Evolutionary conservation across 1,140 invertebrate species (phyloP), one percentile per base, ranked within the genome.

Genomic region (Bombus cullumanus): DNA sequence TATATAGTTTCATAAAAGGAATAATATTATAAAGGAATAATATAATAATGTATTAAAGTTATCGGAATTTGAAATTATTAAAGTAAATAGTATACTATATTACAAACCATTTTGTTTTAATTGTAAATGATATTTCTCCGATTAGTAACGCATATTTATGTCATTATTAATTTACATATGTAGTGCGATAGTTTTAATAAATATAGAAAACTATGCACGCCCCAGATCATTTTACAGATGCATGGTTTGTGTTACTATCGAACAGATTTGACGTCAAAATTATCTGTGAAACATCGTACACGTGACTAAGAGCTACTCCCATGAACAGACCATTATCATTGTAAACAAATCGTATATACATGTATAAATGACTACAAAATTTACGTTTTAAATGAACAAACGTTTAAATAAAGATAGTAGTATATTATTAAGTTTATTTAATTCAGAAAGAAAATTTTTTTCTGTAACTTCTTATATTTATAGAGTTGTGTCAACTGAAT

Each of bases 151-250:
- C 41, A 15, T 31, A 22, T 41, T n/a, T 57, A 18, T 68, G 31
- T 59, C 28, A 72, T 13, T 77, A 25, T 53, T 13, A 34, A 76
- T 18, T 3, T 22, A 66, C 15, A 2, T 25, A 37, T n/a, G 43
- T 41, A n/a, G 31, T 5, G 31, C 37, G 25, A 43, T 64, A 72
- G n/a, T 43, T 39, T 25, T 34, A 22, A 39, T 47, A 72, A 37
- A 31, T 57, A 13, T 31, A 25, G 34, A 18, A 37, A 18, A 31
- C 1, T 28, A 34, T 80, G 22, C 37, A 73, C 77, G 77, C 83
- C 83, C 78, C 78, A 28, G 34, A 81, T 85, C 43, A 41, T 13
- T 43, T 73, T 74, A 47, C 69, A 53, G 39, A 8, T 8, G 15
- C 25, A n/a, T 41, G 43, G 22, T 31, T 13, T 74, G 25, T 31